Evolutionary conservation across 2,888 invertebrate genomes (phyloP).

Genomic region (Cryptocephalus primarius): DNA sequence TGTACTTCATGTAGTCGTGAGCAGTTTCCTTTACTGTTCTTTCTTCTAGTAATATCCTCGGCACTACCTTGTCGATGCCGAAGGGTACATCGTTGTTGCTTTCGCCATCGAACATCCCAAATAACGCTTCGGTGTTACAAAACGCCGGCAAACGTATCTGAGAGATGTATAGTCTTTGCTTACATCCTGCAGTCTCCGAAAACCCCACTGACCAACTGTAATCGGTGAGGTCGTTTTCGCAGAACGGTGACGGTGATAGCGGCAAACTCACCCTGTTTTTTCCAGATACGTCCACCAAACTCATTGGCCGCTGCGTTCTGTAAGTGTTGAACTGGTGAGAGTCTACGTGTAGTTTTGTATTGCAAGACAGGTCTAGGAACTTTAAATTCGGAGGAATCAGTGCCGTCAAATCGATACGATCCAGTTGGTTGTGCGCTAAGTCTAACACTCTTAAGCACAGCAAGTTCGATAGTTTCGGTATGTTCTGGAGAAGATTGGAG

Average conservation of each 20-base stretch:
- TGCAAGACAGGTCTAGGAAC: slow-evolving; percentile 77
- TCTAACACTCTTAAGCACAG: slow-evolving; percentile 67
- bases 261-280: slow-evolving; percentile 60
- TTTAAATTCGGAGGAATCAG: slow-evolving; percentile 73
- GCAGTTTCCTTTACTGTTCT: slow-evolving; percentile 70
- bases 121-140: slow-evolving; percentile 69
- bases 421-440: slow-evolving; percentile 75
- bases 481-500: slow-evolving; percentile 65
- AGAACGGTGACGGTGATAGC: slow-evolving; percentile 38
- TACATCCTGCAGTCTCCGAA: slow-evolving; percentile 70
- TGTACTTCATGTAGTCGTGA: slow-evolving; percentile 75
- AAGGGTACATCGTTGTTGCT: slow-evolving; percentile 56
- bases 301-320: slow-evolving; percentile 66
- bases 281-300: slow-evolving; percentile 75
- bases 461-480: slow-evolving; percentile 67
- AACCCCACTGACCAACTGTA: slow-evolving; percentile 74
- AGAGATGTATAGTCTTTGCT: slow-evolving; percentile 61
- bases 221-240: slow-evolving; percentile 49
- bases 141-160: slow-evolving; percentile 69
- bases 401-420: slow-evolving; percentile 63
- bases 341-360: slow-evolving; percentile 70
- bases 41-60: slow-evolving; percentile 71
- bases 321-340: slow-evolving; percentile 72
- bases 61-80: slow-evolving; percentile 62
- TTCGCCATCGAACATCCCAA: slow-evolving; percentile 75